Conservation (phyloP, 1,140 invertebrate species). For the Chironomus tepperi region DNA sequence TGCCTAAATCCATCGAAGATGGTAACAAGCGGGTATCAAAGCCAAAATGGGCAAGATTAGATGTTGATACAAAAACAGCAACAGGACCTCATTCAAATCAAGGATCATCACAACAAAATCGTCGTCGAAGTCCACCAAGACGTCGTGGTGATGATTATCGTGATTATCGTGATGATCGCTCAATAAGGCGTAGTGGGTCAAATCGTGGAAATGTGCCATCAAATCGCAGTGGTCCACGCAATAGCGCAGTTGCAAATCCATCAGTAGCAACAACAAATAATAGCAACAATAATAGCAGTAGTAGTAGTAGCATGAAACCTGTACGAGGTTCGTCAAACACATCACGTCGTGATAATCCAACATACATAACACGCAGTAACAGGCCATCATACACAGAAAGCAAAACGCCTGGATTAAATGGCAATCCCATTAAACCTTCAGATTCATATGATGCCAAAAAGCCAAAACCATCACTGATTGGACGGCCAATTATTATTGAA, state of each 20-base stretch:
- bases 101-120: neutral
- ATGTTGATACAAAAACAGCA: neutral
- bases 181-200: neutral
- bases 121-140: neutral
- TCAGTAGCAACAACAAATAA: neutral
- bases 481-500: neutral
- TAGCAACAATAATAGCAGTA: neutral
- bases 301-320: neutral
- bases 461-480: neutral
- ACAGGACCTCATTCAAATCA: neutral
- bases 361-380: slow-evolving; percentile 5
- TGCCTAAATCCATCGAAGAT: slow-evolving; percentile 15
- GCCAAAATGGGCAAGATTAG: slow-evolving; percentile 10
- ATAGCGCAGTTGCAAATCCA: neutral
- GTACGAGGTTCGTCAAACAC: neutral
- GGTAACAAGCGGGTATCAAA: neutral
- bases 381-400: slow-evolving; percentile 17
- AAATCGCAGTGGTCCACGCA: neutral
- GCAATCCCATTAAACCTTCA: neutral
- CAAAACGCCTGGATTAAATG: slow-evolving; percentile 8
- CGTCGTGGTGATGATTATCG: slow-evolving; percentile 2
- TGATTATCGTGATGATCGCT: neutral
- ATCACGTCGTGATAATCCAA: slow-evolving; percentile 9
- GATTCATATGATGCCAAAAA: slow-evolving; percentile 18
- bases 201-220: slow-evolving; percentile 6